Percentiles rank a stretch among this genome's conserved stretches.
phyloP scores from a whole-genome alignment of 2,113 vertebrate genomes.

The Otis tarda region DNA sequence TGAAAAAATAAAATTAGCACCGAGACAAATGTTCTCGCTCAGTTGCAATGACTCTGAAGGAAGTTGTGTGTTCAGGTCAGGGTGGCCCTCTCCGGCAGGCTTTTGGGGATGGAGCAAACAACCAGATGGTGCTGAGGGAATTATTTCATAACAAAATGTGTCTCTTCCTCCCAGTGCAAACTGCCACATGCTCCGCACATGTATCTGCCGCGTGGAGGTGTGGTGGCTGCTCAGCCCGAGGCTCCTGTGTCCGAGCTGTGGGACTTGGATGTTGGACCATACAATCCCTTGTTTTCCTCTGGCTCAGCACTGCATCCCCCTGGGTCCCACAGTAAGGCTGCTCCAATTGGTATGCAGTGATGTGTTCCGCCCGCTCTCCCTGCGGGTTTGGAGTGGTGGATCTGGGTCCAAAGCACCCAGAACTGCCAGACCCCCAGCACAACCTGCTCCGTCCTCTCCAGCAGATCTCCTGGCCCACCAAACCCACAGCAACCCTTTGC shows the following conservation, averaged over 20 bases:
- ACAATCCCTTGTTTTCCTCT: background rate
- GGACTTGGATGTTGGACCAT: background rate
- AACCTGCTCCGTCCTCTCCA: background rate
- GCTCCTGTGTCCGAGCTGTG: background rate
- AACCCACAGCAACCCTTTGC: background rate
- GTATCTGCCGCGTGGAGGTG: background rate
- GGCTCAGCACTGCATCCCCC: background rate
- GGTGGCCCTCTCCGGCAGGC: background rate
- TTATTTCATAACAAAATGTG: background rate
- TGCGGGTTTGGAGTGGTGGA: background rate
- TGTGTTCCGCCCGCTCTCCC: background rate
- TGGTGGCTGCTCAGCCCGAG: background rate
- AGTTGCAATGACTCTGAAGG: background rate
- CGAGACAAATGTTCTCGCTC: background rate
- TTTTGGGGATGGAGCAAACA: background rate
- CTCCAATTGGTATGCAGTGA: background rate
- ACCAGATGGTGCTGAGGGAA: background rate
- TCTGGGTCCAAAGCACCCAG: background rate
- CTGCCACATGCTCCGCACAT: rapidly evolving
- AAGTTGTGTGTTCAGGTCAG: background rate
- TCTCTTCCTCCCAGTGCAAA: background rate
- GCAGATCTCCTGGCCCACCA: background rate
- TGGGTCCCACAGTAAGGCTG: background rate
- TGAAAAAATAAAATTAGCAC: background rate
- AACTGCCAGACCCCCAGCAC: background rate